Evolutionary conservation across 2,888 invertebrate genomes (phyloP).

Genomic region (Lasioglossum malachurum): DNA sequence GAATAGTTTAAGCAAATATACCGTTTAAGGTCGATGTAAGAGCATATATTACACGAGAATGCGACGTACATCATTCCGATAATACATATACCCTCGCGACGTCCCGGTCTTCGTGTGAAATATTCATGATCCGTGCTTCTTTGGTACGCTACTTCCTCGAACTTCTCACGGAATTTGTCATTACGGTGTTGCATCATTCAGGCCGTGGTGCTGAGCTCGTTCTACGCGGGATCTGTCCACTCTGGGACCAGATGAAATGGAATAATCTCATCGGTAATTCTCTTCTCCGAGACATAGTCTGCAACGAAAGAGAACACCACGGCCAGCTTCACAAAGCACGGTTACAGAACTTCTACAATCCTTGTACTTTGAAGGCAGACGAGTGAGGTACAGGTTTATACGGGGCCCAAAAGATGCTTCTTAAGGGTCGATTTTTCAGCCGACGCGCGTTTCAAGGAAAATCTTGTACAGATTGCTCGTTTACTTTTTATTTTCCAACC

Average conservation of each 20-base stretch:
- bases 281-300: background rate
- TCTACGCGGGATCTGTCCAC: background rate
- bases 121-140: background rate
- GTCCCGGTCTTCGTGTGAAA: background rate
- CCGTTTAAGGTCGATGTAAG: constrained; percentile 3
- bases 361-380: background rate
- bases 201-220: background rate
- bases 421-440: no score
- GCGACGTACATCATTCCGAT: background rate
- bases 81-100: constrained; percentile 11
- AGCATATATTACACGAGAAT: background rate
- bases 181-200: background rate
- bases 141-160: background rate
- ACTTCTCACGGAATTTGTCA: background rate
- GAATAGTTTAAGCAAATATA: background rate
- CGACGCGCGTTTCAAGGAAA: background rate
- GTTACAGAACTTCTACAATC: background rate
- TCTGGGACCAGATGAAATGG: background rate
- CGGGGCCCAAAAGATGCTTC: background rate
- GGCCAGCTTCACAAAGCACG: background rate
- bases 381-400: background rate
- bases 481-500: background rate
- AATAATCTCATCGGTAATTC: background rate
- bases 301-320: background rate
- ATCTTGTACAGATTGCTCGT: no score